Base-by-base conservation (phyloP, 2,113 vertebrate species). In the Hymenochirus boettgeri region DNA sequence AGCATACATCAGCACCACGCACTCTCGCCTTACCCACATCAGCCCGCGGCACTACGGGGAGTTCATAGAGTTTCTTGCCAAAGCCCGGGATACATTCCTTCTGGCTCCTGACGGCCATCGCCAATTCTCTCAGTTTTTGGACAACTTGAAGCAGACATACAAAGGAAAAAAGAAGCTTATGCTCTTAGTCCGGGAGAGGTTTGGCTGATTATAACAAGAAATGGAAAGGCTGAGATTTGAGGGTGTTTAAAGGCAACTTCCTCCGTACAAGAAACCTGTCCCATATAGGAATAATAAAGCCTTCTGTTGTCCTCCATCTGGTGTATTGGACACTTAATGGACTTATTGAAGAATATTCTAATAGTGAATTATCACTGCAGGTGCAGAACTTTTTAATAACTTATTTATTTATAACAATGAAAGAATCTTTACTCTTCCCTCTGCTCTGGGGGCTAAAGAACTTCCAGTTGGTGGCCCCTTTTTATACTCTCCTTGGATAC, bases 151-250 rank as follows among this genome's bases (percentile, higher is more conserved):
- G 61, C 82, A 82, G 69, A 85, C 81, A 35, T 85, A 83, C 76
- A 83, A 83, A 62, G 83, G 82, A 55, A 86, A 86, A 54, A 86
- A 85, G 55, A 86, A 86, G 62, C 74, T 86, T 3, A 83, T 85
- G 83, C 73, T 85, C 7, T 24, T 86, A 27, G 81, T 86, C 33
- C 72, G 81, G n/a, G 83, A 85, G 57, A 76, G 81, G 3, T 86
- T 86, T 5, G 82, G 83, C n/a, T 86, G 78, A 83, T 23, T 9
- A 23, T 3, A 8, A 3, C 0, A 19, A 3, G 3, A 8, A 10
- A 5, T 2, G 35, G 7, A 13, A 35, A 35, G 33, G 10, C 33
- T 4, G 19, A 13, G 10, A 19, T 13, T n/a, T 23, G 51, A 17
- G 50, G 50, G 21, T 12, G 48, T 6, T 26, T 23, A 51, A 10